A percentile compares a stretch with the other conserved stretches of the same genome.
phyloP scores from a whole-genome alignment of 2,113 vertebrate species.

The Serilophus lunatus region DNA sequence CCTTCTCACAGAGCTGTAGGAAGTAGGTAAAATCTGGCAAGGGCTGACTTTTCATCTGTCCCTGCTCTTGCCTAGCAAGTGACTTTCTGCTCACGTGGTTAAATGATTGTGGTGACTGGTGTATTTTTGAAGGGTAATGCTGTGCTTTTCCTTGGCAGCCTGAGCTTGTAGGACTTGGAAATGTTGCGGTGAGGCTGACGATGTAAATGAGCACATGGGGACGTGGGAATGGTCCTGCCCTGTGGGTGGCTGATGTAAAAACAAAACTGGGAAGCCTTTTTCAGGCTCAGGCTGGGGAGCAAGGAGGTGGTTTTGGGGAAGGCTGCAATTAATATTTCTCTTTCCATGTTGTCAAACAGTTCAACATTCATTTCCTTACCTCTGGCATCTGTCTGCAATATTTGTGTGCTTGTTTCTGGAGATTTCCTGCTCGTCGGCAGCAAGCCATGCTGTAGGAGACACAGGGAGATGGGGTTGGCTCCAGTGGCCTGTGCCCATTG shows the following conservation, averaged over 20 bases:
- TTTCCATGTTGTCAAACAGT: background rate
- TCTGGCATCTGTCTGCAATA: background rate
- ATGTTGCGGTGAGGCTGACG: background rate
- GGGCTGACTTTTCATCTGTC: background rate
- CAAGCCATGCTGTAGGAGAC: fast-evolving
- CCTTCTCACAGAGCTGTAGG: background rate
- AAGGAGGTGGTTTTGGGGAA: background rate
- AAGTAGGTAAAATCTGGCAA: background rate
- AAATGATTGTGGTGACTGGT: background rate
- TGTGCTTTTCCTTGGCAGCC: background rate
- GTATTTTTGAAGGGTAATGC: fast-evolving
- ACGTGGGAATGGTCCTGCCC: background rate
- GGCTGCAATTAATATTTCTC: background rate
- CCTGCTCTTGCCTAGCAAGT: background rate
- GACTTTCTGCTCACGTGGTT: background rate
- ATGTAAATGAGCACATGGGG: background rate
- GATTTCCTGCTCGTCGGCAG: fast-evolving
- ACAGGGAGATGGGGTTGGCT: background rate
- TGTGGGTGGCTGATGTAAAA: background rate
- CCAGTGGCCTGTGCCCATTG: background rate
- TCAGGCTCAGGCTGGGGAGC: background rate
- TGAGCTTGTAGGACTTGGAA: background rate
- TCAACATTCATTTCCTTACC: background rate
- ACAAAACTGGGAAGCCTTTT: background rate
- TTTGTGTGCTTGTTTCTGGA: background rate